Base-by-base conservation (phyloP, 2,888 invertebrate genomes). In the Pammene aurita region DNA sequence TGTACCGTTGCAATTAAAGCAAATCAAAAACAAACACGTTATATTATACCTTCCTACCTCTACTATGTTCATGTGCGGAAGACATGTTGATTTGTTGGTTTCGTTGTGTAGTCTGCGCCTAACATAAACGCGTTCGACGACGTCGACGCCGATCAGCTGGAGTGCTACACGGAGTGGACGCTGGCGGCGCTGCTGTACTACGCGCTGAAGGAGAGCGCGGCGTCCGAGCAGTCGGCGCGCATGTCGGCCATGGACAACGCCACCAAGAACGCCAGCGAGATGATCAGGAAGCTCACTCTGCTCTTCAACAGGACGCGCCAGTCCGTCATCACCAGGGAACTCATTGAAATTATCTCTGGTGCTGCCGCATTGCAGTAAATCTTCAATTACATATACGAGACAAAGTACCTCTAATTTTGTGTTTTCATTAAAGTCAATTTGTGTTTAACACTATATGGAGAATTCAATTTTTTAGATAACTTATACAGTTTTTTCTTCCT, bases 261-360 rank as follows among this genome's bases (percentile, higher is more conserved):
- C 50, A 95, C 94, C 81, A 96, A 96, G 88, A 96, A 96, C 86
- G 96, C 96, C 5, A 95, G 94, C 60, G 96, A 96, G 75, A 96
- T 96, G 96, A 96, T 96, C 81, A 94, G 94, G 79, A 95, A 95
- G 78, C 90, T 96, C 70, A 95, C 95, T 0, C 85, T 96, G 76
- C 94, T 95, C 16, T 96, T 94, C 93, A 96, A 96, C 91, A 92
- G 96, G 77, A 96, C 96, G 42, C 92, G 96, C 75, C 96, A 96
- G 84, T 95, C 96, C 67, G 97, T 97, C 81, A 97, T 97, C 88
- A 97, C 97, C 48, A 93, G 96, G 76, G 97, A 97, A 84, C 93
- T 97, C 77, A 97, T 97, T 80, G 97, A 97, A 93, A 97, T 97
- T 88, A 97, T 97, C 81, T 97, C 97, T 62, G 97, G 97, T 76